Conservation (phyloP, 2,113 vertebrate species). For the Ceyx melanurus region DNA sequence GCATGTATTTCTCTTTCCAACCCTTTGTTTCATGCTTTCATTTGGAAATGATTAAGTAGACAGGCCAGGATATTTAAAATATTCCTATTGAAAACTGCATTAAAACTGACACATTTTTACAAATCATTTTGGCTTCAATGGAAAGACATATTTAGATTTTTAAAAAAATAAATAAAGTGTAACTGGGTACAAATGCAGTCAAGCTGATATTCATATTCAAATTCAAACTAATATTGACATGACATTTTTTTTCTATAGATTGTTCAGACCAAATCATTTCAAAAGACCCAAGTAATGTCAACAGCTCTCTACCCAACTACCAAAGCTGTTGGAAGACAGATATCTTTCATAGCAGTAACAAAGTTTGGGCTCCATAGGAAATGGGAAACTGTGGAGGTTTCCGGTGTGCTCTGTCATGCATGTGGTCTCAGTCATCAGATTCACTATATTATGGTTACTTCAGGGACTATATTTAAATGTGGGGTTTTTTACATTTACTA, state of each 20-base stretch:
- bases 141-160: constrained; percentile 46
- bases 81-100: constrained; percentile 38
- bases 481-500: not conserved
- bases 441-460: not conserved
- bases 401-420: not conserved
- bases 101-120: constrained; percentile 47
- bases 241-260: not conserved
- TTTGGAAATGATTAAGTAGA: constrained; percentile 49
- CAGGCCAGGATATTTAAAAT: constrained; percentile 46
- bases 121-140: constrained; percentile 45
- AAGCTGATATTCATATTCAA: not conserved
- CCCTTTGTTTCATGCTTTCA: constrained; percentile 20
- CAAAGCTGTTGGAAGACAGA: not conserved
- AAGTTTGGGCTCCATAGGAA: not conserved
- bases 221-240: not conserved
- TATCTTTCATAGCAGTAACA: not conserved
- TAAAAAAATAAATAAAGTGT: not conserved
- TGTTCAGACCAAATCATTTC: not conserved
- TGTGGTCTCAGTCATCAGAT: not conserved
- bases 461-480: not conserved
- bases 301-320: not conserved
- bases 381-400: not conserved
- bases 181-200: not conserved
- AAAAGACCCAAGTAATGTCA: not conserved
- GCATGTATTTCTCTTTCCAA: not conserved